phyloP scores from a whole-genome alignment of 2,113 vertebrate species.

The Cricetomys ansorgei region DNA sequence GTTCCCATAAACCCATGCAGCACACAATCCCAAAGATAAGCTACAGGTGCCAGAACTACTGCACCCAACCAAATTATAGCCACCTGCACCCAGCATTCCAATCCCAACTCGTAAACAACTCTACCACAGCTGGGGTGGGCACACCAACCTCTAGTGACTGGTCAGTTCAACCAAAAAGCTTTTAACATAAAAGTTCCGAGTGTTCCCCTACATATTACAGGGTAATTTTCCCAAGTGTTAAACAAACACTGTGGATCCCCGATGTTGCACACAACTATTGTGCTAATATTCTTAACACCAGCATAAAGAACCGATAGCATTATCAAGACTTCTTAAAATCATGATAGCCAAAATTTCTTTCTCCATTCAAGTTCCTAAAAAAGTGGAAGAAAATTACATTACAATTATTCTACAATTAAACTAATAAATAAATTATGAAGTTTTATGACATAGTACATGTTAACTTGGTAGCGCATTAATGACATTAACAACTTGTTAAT shows the following conservation, averaged over 20 bases:
- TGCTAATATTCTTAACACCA: not conserved
- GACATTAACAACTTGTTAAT: not conserved
- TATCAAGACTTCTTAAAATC: not conserved
- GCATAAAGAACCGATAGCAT: not conserved
- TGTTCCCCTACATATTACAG: no score
- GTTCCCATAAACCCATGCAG: no score
- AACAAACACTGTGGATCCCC: not conserved
- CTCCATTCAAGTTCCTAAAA: not conserved
- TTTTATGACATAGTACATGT: not conserved
- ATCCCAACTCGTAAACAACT: no score
- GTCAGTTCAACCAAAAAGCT: no score
- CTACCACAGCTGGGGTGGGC: no score
- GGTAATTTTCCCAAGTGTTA: not conserved
- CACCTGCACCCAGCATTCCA: no score
- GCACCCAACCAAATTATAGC: no score
- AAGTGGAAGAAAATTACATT: not conserved
- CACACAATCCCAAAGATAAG: no score
- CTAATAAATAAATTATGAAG: not conserved
- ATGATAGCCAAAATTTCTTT: not conserved
- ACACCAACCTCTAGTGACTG: no score
- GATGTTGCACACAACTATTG: not conserved
- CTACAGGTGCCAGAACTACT: no score
- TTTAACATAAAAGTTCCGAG: no score
- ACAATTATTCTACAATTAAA: not conserved
- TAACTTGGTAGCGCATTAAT: not conserved